Percentiles rank a stretch among this genome's conserved stretches.
These are phyloP conservation scores for Pyrgilauda ruficollis DNA, from an alignment of 2,113 vertebrate species.

Conservation along the genomic window DNA sequence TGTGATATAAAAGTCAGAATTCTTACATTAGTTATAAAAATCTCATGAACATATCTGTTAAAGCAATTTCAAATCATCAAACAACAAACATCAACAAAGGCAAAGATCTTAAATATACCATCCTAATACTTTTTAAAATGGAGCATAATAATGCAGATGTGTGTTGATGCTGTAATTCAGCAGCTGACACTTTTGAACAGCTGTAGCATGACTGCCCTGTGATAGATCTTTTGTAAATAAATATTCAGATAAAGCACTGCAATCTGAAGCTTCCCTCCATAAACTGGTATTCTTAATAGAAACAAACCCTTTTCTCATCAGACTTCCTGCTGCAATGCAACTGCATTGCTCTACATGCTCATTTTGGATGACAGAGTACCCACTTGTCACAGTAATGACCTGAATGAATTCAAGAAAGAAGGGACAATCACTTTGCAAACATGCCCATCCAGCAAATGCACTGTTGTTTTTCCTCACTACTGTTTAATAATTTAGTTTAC, in stretches of 20 bases:
- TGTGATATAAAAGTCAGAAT: not conserved
- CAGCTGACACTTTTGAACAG: not conserved
- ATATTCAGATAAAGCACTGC: not conserved
- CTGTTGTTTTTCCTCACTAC: not conserved
- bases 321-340: not conserved
- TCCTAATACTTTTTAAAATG: not conserved
- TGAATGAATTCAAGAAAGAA: not conserved
- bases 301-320: not conserved
- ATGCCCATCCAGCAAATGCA: not conserved
- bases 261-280: not conserved
- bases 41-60: not conserved
- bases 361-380: not conserved
- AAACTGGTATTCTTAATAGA: not conserved
- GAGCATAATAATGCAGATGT: not conserved
- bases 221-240: not conserved
- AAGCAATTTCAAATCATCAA: not conserved
- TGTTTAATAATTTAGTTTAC: not conserved
- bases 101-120: not conserved
- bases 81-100: not conserved
- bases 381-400: not conserved
- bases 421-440: not conserved
- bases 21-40: not conserved
- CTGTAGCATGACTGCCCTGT: not conserved
- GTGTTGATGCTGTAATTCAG: not conserved
- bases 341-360: not conserved